Base-by-base conservation (phyloP, 2,113 vertebrate genomes). In the Jaculus jaculus region DNA sequence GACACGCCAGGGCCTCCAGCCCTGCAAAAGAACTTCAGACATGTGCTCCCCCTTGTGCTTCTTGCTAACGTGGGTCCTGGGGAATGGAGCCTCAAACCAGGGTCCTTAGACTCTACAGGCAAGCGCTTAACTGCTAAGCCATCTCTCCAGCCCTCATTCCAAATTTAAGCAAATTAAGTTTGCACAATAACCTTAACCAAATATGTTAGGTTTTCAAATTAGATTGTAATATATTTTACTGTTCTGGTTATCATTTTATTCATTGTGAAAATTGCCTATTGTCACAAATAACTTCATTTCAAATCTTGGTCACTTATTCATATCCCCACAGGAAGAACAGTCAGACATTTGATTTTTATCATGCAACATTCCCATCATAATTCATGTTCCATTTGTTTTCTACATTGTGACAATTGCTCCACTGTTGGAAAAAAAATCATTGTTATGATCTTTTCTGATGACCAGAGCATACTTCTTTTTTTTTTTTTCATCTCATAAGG, bases 291-390 rank as follows among this genome's bases (percentile, higher is more conserved):
- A 21, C 26, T 92, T 93, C 69, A 68, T 90, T 84, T 63, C 68
- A 79, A 84, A 68, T 0, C 5, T 2, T 58, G 17, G 3, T 24
- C 51, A 58, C 47, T 73, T 12, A 37, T 39, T 85, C 80, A 28
- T 86, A 79, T 82, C 28, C 66, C 8, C 9, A 18, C 6, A 89
- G 72, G 32, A 80, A 81, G 30, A 92, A 21, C 71, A 74, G 65
- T 71, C 47, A 86, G 39, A 28, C 78, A 51, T n/a, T 60, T 87
- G 75, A 86, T 82, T 87, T 92, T 94, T 89, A 42, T 81, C 20
- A 60, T 65, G n/a, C 15, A 60, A 7, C 7, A 24, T 15, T 91
- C 26, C 86, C 8, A 61, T 63, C 34, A 2, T 3, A 47, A 21
- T 24, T 20, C 75, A 79, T 80, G 26, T 91, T 90, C 32, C 61